Percentiles rank a stretch among this genome's conserved stretches.
Conservation (phyloP, 1,140 invertebrate species). For the Papilio dardanus region DNA sequence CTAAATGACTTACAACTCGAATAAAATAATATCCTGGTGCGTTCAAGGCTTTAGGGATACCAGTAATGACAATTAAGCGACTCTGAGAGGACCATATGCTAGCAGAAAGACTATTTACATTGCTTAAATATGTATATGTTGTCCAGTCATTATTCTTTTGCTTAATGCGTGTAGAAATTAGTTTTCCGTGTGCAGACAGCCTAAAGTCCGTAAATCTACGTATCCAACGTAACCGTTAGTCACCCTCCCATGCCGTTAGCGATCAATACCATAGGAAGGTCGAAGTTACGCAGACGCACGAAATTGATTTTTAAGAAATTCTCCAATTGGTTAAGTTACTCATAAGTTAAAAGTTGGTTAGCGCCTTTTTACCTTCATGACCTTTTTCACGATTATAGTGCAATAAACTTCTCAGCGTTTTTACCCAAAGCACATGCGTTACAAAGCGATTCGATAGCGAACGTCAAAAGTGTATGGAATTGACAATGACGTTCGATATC, state of each 20-base stretch:
- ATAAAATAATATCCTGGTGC: too few relatives aligned
- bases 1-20: too few relatives aligned
- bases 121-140: too few relatives aligned
- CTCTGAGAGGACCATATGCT: too few relatives aligned
- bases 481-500: too few relatives aligned
- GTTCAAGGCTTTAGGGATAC: too few relatives aligned
- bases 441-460: too few relatives aligned
- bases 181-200: not conserved
- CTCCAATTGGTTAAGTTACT: not conserved
- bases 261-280: not conserved
- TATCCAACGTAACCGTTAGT: conserved; percentile 6
- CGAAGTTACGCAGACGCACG: conserved; percentile 32
- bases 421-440: too few relatives aligned
- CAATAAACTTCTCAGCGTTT: not conserved
- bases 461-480: too few relatives aligned
- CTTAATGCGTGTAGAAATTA: not conserved
- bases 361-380: not conserved
- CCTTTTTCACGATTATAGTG: not conserved
- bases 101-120: too few relatives aligned
- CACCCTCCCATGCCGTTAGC: not conserved
- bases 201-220: not conserved
- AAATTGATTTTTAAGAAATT: conserved; percentile 1
- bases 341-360: not conserved
- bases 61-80: too few relatives aligned
- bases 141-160: not conserved